phyloP scores from a whole-genome alignment of 2,797 vertebrate genomes.

The Acanthopagrus latus region DNA sequence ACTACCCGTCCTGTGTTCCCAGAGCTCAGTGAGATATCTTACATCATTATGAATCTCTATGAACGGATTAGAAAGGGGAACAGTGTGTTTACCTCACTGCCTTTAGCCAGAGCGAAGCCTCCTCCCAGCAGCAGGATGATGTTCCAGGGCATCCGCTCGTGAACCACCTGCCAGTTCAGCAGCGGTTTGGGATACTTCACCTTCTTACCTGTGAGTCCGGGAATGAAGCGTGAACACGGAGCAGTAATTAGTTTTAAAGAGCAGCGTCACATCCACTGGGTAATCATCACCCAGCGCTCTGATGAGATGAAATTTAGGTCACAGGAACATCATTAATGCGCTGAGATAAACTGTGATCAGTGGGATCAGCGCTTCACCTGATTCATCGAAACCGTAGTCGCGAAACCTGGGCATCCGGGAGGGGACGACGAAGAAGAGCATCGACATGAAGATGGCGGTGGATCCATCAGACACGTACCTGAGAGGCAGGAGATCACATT shows the following conservation, averaged over 20 bases:
- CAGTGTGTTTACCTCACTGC: conserved; percentile 89
- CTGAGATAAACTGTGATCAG: background rate
- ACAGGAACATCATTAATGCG: background rate
- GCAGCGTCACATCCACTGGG: conserved; percentile 1
- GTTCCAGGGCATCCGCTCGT: conserved; percentile 94
- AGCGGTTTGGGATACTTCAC: conserved; percentile 70
- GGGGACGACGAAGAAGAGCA: conserved; percentile 90
- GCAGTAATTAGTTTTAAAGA: conserved; percentile 15
- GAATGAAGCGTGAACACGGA: conserved; percentile 30
- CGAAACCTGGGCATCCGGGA: conserved; percentile 71
- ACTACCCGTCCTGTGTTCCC: too few species aligned
- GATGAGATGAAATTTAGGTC: conserved; percentile 5
- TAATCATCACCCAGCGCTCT: background rate
- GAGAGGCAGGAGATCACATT: conserved; percentile 19
- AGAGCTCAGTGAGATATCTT: too few species aligned
- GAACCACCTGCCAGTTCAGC: conserved; percentile 88
- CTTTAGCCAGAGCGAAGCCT: conserved; percentile 93
- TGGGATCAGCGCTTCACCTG: conserved; percentile 46
- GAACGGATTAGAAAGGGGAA: background rate
- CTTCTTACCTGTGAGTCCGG: conserved; percentile 54
- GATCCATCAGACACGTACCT: conserved; percentile 90
- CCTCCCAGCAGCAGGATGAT: conserved; percentile 93
- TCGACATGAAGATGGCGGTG: conserved; percentile 86
- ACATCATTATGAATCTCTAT: too few species aligned
- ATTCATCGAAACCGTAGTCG: conserved; percentile 36